phyloP scores from a whole-genome alignment of 2,113 vertebrate species.

The Hippocampus mohnikei region DNA sequence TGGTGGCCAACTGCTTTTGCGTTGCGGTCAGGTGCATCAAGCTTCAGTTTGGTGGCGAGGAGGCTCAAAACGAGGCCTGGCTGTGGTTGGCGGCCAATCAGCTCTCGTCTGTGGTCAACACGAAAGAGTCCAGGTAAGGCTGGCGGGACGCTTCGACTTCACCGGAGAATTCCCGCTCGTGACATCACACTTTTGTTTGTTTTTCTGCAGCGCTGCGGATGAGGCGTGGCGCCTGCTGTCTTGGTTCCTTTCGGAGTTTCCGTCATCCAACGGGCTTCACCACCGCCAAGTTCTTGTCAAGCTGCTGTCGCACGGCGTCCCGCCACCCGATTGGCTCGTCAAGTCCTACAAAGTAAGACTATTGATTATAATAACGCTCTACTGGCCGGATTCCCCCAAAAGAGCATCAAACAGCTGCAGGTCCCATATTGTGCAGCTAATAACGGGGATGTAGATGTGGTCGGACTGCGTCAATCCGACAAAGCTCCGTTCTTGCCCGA shows the following conservation, averaged over 20 bases:
- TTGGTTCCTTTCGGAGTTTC: constrained; percentile 80
- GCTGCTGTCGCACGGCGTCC: constrained; percentile 84
- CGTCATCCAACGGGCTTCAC: constrained; percentile 78
- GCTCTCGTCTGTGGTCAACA: constrained; percentile 81
- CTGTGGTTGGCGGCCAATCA: constrained; percentile 91
- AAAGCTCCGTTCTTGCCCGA: no score
- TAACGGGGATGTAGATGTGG: no score
- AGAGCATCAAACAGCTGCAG: no score
- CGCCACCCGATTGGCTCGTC: constrained; percentile 89
- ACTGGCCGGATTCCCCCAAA: no score
- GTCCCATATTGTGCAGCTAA: no score
- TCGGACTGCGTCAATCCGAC: no score
- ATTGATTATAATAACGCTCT: no score
- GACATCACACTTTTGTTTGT: background rate
- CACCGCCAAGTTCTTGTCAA: constrained; percentile 89
- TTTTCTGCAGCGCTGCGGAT: constrained; percentile 80
- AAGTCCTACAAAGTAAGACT: constrained; percentile 95
- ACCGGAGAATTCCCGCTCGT: no score
- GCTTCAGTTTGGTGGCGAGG: constrained; percentile 85
- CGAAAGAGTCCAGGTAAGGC: constrained; percentile 89
- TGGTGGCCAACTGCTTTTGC: background rate
- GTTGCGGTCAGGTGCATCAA: constrained; percentile 80
- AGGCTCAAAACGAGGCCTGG: constrained; percentile 86
- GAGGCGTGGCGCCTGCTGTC: constrained; percentile 91
- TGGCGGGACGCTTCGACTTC: background rate